Percentiles rank a stretch among this genome's conserved stretches.
These are phyloP conservation scores for Chymomyza procnemis DNA, from an alignment of 2,888 invertebrate genomes.

Conservation along the genomic window DNA sequence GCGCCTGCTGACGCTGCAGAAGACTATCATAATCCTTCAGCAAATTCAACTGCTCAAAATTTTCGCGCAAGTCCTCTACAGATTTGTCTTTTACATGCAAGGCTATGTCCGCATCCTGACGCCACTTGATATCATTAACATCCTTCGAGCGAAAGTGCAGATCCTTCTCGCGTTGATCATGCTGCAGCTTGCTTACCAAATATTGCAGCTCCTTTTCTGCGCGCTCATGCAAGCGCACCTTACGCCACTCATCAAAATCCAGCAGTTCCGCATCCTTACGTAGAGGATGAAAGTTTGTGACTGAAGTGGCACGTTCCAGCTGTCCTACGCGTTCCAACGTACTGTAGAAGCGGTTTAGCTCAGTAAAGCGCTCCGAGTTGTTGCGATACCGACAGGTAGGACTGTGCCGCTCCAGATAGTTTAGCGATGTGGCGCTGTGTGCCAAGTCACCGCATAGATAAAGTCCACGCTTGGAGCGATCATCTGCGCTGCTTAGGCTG, in stretches of 20 bases:
- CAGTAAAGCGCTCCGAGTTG: slow-evolving; percentile 87
- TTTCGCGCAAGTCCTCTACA: slow-evolving; percentile 89
- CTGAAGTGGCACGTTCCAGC: slow-evolving; percentile 87
- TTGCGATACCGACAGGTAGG: slow-evolving; percentile 79
- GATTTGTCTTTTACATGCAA: slow-evolving; percentile 91
- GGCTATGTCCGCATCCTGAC: slow-evolving; percentile 85
- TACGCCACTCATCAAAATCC: slow-evolving; percentile 92
- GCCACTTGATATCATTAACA: slow-evolving; percentile 87
- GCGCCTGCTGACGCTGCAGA: slow-evolving; percentile 79
- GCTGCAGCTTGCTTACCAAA: slow-evolving; percentile 86
- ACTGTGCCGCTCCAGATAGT: slow-evolving; percentile 77
- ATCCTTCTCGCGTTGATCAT: slow-evolving; percentile 89
- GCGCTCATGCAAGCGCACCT: slow-evolving; percentile 86
- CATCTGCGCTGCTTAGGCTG: slow-evolving; percentile 84
- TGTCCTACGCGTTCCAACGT: slow-evolving; percentile 91
- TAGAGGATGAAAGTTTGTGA: slow-evolving; percentile 84
- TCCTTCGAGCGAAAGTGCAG: slow-evolving; percentile 89
- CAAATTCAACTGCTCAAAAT: slow-evolving; percentile 84
- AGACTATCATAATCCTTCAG: slow-evolving; percentile 79
- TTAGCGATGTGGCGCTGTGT: slow-evolving; percentile 79
- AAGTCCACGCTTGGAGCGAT: slow-evolving; percentile 67
- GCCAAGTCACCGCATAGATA: slow-evolving; percentile 75
- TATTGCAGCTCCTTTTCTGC: slow-evolving; percentile 90
- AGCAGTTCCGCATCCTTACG: slow-evolving; percentile 88
- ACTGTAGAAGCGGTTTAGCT: slow-evolving; percentile 90